phyloP scores from a whole-genome alignment of 1,140 invertebrate species.

The Lysiphlebus fabarum region DNA sequence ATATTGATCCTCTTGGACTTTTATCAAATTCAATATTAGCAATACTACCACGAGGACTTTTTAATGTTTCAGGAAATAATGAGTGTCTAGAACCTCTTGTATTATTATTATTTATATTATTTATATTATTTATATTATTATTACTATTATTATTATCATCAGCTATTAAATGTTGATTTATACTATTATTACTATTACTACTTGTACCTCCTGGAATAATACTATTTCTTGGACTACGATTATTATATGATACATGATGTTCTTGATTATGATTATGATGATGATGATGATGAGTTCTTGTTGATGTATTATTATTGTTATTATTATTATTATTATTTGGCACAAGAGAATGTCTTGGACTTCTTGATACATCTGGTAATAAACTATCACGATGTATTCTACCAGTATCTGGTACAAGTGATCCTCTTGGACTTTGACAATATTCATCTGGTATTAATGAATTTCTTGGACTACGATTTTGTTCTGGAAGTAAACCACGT shows the following conservation, averaged over 20 bases:
- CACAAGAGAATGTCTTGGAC: constrained; percentile 57
- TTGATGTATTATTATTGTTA: too few species aligned
- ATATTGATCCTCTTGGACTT: constrained; percentile 64
- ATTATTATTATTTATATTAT: constrained; percentile 44
- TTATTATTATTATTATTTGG: constrained; percentile 38
- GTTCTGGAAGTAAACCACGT: constrained; percentile 54
- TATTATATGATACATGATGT: constrained; percentile 64
- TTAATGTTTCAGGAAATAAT: constrained; percentile 57
- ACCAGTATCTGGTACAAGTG: constrained; percentile 53
- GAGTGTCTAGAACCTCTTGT: constrained; percentile 61
- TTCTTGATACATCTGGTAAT: constrained; percentile 53
- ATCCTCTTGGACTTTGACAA: constrained; percentile 49
- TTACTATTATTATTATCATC: too few species aligned
- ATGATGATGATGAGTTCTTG: too few species aligned
- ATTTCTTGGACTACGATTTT: constrained; percentile 61
- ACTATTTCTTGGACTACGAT: constrained; percentile 64
- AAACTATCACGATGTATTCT: constrained; percentile 64
- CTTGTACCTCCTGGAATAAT: constrained; percentile 49
- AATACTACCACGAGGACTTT: constrained; percentile 54
- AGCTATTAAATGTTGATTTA: constrained; percentile 10
- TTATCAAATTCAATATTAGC: constrained; percentile 54
- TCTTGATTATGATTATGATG: constrained; percentile 41
- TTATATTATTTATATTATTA: too few species aligned
- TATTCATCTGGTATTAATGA: constrained; percentile 60
- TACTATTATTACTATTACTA: constrained; percentile 30